These are phyloP conservation scores for Tachystola acroxantha DNA, from an alignment of 2,888 invertebrate genomes.

Conservation along the genomic window DNA sequence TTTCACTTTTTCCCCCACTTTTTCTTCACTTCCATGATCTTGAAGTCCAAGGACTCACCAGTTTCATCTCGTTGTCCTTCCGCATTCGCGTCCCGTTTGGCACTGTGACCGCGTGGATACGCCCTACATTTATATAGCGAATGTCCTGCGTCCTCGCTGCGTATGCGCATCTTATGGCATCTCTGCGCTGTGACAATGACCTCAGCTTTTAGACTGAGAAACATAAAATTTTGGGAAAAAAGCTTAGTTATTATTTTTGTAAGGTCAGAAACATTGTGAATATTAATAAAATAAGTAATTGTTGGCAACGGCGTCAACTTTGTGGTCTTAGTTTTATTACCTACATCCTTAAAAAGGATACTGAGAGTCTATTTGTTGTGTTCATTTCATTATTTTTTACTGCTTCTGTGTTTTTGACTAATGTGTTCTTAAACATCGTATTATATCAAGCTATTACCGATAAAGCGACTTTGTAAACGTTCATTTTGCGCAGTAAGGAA, in stretches of 20 bases:
- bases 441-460: too few relatives aligned
- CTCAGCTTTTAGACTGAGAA: slow-evolving; percentile 30
- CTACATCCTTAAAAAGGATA: too few relatives aligned
- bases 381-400: too few relatives aligned
- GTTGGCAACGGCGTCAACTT: too few relatives aligned
- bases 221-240: neutral
- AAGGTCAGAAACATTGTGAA: too few relatives aligned
- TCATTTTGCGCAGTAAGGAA: too few relatives aligned
- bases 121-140: slow-evolving; percentile 62
- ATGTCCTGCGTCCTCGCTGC: slow-evolving; percentile 55
- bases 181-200: slow-evolving; percentile 49
- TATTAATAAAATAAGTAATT: too few relatives aligned
- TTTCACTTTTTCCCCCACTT: slow-evolving; percentile 18
- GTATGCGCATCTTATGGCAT: slow-evolving; percentile 43
- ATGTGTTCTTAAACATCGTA: too few relatives aligned
- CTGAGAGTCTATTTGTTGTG: too few relatives aligned
- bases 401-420: too few relatives aligned
- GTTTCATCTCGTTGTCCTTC: slow-evolving; percentile 70
- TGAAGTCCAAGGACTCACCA: slow-evolving; percentile 67
- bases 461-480: too few relatives aligned
- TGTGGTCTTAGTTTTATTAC: too few relatives aligned
- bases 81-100: slow-evolving; percentile 47
- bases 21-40: slow-evolving; percentile 31
- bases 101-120: slow-evolving; percentile 59
- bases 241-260: neutral